Conservation (phyloP, 2,113 vertebrate species). For the Pelobates fuscus region DNA sequence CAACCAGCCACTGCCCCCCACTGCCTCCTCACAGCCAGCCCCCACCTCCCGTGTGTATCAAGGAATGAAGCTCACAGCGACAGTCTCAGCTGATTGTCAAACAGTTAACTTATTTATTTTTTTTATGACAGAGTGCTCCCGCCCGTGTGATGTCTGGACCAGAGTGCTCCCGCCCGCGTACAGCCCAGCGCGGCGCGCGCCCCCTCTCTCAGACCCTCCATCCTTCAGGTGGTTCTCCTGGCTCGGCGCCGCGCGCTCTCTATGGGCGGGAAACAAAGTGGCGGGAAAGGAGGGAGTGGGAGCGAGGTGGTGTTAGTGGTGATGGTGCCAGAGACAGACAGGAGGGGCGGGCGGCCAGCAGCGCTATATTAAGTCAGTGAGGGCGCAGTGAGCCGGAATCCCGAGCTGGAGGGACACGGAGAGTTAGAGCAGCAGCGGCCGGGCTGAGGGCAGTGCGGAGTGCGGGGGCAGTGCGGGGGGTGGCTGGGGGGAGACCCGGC, state of each 20-base stretch:
- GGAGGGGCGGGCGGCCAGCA: not conserved
- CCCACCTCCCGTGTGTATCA: too few relatives aligned
- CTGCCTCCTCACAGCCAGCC: too few relatives aligned
- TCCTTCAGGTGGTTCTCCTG: constrained; percentile 6
- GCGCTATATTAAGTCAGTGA: constrained; percentile 17
- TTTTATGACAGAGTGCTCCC: too few relatives aligned
- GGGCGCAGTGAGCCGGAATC: constrained; percentile 1
- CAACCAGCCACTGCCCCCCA: too few relatives aligned
- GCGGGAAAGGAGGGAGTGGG: constrained; percentile 9
- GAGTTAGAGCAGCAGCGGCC: too few relatives aligned
- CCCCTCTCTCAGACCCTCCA: not conserved
- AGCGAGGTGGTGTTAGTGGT: not conserved
- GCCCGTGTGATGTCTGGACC: too few relatives aligned
- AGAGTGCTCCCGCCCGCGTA: too few relatives aligned
- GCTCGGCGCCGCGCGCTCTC: constrained; percentile 16
- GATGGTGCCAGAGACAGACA: not conserved
- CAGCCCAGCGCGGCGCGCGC: too few relatives aligned
- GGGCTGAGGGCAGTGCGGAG: fast-evolving
- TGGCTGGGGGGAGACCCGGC: constrained; percentile 57
- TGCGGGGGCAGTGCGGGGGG: not conserved
- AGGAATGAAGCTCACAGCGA: too few relatives aligned
- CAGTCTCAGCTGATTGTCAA: too few relatives aligned
- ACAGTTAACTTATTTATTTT: too few relatives aligned
- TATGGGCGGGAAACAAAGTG: constrained; percentile 24
- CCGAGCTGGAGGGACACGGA: not conserved